A percentile compares a stretch with the other conserved stretches of the same genome.
Evolutionary conservation across 37 sponge, comb jelly and placozoan genomes (phyloP).

Genomic region (Theonella swinhoei): DNA sequence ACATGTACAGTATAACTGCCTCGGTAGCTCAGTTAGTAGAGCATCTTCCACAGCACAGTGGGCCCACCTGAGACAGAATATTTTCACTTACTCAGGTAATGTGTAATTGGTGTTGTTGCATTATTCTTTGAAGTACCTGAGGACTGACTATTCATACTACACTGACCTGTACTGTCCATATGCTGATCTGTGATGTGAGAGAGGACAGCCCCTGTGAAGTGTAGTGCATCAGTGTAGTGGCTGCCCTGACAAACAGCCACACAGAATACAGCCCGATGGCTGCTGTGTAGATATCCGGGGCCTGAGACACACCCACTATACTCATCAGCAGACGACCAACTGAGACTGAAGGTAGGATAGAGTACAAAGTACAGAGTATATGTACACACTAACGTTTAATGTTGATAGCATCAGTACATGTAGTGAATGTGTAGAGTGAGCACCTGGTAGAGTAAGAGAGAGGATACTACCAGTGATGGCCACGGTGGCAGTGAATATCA

Average conservation of each 20-base stretch:
- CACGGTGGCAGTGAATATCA: neutral
- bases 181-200: conserved; percentile 1
- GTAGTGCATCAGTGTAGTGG: conserved; percentile 15
- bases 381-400: too few species aligned
- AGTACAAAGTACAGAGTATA: too few species aligned
- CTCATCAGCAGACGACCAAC: conserved; percentile 76
- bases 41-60: too few species aligned
- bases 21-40: too few species aligned
- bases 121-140: too few species aligned
- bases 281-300: conserved; percentile 91
- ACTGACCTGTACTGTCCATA: conserved; percentile 50
- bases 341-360: conserved; percentile 34
- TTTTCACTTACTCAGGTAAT: too few species aligned
- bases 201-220: conserved; percentile 12
- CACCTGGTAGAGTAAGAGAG: neutral
- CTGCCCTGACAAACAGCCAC: conserved; percentile 56
- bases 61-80: too few species aligned
- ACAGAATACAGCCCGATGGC: conserved; percentile 87
- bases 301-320: conserved; percentile 49
- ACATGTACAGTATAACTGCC: too few species aligned
- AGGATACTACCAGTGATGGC: neutral
- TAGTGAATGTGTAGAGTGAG: neutral
- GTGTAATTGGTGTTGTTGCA: too few species aligned
- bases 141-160: too few species aligned
- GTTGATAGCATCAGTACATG: neutral